phyloP scores from a whole-genome alignment of 2,888 invertebrate species.

The Stictocephala bisonia region DNA sequence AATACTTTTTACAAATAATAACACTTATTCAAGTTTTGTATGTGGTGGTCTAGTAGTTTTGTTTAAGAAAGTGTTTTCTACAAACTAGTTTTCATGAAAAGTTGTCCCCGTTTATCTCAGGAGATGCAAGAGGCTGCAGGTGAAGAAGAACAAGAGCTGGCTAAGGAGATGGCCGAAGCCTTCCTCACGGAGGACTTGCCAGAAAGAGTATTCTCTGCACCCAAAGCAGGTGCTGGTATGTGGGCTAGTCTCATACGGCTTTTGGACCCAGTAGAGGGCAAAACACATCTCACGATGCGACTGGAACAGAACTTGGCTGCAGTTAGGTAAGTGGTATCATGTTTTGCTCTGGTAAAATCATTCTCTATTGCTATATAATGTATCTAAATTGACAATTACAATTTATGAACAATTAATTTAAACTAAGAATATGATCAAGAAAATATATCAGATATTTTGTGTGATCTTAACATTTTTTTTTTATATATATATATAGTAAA shows the following conservation, averaged over 20 bases:
- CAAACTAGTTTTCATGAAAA: too few relatives aligned
- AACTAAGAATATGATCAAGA: too few relatives aligned
- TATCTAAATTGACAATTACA: too few relatives aligned
- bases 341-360: conserved; percentile 84
- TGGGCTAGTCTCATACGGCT: conserved; percentile 95
- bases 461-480: too few relatives aligned
- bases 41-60: too few relatives aligned
- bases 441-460: too few relatives aligned
- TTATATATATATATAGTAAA: too few relatives aligned
- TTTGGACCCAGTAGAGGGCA: conserved; percentile 85
- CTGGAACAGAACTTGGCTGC: conserved; percentile 98
- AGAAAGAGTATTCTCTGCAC: conserved; percentile 94
- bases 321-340: conserved; percentile 72
- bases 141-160: conserved; percentile 94
- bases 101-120: conserved; percentile 57
- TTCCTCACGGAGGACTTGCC: conserved; percentile 95
- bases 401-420: too few relatives aligned
- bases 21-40: too few relatives aligned
- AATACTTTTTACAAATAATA: too few relatives aligned
- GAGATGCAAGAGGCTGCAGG: conserved; percentile 98
- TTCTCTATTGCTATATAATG: too few relatives aligned
- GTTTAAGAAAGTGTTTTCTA: too few relatives aligned
- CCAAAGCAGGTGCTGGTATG: conserved; percentile 95
- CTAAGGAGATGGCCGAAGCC: conserved; percentile 97
- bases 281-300: conserved; percentile 80